These are phyloP conservation scores for Acanthurus lineatus DNA, from an alignment of 2,797 vertebrate genomes.

Conservation along the genomic window DNA sequence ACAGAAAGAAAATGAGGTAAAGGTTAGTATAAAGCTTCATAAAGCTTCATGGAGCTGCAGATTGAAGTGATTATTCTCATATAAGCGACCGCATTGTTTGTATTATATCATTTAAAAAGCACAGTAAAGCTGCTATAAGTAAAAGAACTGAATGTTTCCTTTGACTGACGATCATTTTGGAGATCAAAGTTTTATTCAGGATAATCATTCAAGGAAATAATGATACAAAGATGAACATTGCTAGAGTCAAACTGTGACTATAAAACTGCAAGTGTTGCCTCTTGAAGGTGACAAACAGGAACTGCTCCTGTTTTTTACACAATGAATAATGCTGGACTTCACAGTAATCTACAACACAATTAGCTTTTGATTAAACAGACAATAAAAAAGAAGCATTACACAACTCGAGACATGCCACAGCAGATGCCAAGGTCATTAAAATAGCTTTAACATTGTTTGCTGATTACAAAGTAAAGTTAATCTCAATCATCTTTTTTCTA, in stretches of 20 bases:
- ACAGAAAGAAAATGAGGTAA: too few relatives aligned
- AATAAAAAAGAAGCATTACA: conserved; percentile 10
- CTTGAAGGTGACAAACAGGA: conserved; percentile 11
- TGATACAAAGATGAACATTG: neutral
- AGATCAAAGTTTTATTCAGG: neutral
- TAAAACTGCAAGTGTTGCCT: conserved; percentile 1
- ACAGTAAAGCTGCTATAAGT: neutral
- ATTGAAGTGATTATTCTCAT: neutral
- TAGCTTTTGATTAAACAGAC: neutral
- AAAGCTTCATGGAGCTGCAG: too few relatives aligned
- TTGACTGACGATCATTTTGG: neutral
- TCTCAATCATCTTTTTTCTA: conserved; percentile 24
- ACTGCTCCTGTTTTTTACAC: neutral
- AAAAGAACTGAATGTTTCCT: neutral
- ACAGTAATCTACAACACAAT: neutral
- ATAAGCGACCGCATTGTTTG: too few relatives aligned
- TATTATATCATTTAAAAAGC: neutral
- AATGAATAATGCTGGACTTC: conserved; percentile 8
- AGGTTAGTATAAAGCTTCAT: too few relatives aligned
- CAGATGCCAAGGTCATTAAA: conserved; percentile 29
- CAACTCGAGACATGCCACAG: neutral
- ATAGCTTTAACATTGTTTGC: conserved; percentile 29
- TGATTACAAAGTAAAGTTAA: conserved; percentile 31
- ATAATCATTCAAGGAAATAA: conserved; percentile 4
- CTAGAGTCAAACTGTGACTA: conserved; percentile 6